Evolutionary conservation across 2,797 vertebrate species (phyloP).

Genomic region (Selene dorsalis): DNA sequence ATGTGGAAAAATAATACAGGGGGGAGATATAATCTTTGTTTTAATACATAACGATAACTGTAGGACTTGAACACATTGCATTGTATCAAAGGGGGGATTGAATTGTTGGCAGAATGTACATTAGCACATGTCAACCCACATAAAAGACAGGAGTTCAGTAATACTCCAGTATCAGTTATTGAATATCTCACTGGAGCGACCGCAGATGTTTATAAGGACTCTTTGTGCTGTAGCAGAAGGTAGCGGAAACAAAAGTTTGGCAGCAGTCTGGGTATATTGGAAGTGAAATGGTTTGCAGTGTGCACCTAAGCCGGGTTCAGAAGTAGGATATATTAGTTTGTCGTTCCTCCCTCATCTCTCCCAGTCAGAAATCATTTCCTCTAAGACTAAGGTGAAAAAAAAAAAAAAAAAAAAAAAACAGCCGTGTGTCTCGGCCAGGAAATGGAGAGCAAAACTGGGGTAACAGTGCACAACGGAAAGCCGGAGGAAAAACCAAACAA

Average conservation of each 20-base stretch:
- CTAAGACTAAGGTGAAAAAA: conserved; percentile 59
- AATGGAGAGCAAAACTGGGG: conserved; percentile 72
- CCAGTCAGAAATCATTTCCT: conserved; percentile 78
- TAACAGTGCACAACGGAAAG: conserved; percentile 69
- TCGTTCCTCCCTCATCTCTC: conserved; percentile 63
- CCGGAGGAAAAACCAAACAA: conserved; percentile 76
- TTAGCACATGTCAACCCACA: conserved; percentile 58
- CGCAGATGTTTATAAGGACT: conserved; percentile 63
- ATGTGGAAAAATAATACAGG: conserved; percentile 43
- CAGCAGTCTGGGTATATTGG: conserved; percentile 36
- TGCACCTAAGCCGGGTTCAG: conserved; percentile 52
- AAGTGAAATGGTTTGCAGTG: conserved; percentile 31
- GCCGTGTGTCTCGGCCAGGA: conserved; percentile 67
- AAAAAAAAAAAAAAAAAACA: conserved; percentile 28
- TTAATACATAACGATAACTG: conserved; percentile 55
- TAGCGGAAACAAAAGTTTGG: conserved; percentile 67
- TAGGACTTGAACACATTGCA: conserved; percentile 23
- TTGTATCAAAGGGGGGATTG: conserved; percentile 38
- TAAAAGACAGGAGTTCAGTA: conserved; percentile 48
- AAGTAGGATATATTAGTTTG: conserved; percentile 70
- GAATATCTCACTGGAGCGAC: conserved; percentile 52
- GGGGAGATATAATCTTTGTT: conserved; percentile 45
- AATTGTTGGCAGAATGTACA: conserved; percentile 45
- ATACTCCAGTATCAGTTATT: conserved; percentile 60
- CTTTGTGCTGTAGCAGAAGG: conserved; percentile 48